A percentile compares a stretch with the other conserved stretches of the same genome.
phyloP scores from a whole-genome alignment of 2,113 vertebrate genomes.

The Probosciger aterrimus region DNA sequence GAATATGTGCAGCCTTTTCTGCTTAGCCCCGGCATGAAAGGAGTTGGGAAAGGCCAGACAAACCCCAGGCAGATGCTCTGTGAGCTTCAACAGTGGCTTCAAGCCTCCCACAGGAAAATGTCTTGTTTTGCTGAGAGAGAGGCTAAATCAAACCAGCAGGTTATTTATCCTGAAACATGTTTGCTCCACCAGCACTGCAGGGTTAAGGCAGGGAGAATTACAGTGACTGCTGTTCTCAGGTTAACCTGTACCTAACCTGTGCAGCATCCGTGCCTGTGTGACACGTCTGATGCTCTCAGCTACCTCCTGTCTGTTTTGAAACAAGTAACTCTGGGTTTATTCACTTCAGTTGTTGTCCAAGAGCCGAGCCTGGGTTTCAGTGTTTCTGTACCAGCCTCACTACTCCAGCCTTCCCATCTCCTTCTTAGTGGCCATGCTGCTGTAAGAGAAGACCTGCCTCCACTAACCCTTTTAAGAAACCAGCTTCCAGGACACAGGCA shows the following conservation, averaged over 20 bases:
- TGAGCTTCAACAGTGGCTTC: not conserved
- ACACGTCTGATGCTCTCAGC: not conserved
- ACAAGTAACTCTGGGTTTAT: not conserved
- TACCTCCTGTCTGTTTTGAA: not conserved
- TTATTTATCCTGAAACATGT: not conserved
- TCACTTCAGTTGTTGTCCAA: not conserved
- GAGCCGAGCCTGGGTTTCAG: not conserved
- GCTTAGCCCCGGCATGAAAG: not conserved
- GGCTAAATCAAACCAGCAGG: not conserved
- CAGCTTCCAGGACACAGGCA: not conserved
- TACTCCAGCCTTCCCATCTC: not conserved
- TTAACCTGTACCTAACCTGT: not conserved
- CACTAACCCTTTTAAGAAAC: not conserved
- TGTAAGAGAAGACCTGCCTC: not conserved
- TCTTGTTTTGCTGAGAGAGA: not conserved
- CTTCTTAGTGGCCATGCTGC: not conserved
- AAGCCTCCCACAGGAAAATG: not conserved
- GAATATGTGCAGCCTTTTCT: not conserved
- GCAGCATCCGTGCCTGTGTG: fast-evolving
- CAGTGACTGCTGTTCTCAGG: not conserved
- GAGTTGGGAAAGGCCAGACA: not conserved
- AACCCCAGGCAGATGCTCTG: not conserved
- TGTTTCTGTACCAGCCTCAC: not conserved
- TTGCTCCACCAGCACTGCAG: not conserved
- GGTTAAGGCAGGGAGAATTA: not conserved